Base-by-base conservation (phyloP, 2,113 vertebrate genomes). In the Sorex fumeus region DNA sequence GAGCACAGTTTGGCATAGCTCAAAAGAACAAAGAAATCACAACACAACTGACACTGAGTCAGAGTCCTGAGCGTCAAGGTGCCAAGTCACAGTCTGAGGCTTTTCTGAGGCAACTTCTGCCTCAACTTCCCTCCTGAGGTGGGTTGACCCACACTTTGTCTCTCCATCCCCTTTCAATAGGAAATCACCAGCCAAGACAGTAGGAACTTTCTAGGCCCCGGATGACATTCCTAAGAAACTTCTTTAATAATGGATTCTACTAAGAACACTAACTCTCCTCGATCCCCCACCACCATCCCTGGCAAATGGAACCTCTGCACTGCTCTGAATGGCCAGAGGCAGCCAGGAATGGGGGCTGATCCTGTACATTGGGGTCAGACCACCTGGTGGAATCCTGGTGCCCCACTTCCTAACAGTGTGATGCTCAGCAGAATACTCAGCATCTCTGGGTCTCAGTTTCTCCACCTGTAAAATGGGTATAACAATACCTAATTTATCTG, bases 91-190 rank as follows among this genome's bases (percentile, higher is more conserved):
- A 25, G n/a, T 4, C 2, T 0, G 34, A 85, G 19, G 13, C 28
- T 60, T 23, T 16, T 2, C n/a, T 4, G 10, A 66, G 27, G 25
- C 18, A 64, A 27, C 0, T 0, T 84, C 8, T 32, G 72, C 45
- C 76, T 45, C 4, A 60, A n/a, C 21, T 47, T 74, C 28, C n/a
- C 25, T 34, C 62, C 32, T 40, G 34, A 50, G 47, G 18, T 60
- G 57, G 57, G 18, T 23, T 23, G 4, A 60, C 57, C 23, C 57
- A 60, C 19, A 60, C 19, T 60, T 16, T 21, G 57, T 23, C 18
- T 7, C 40, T 40, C 40, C 18, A 19, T 13, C 57, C 21, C 21
- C 57, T 60, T 23, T 19, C 18, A 5, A 60, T 60, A 60, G 57
- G 18, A 60, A 0, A 60, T 60, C 57, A 60, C 19, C 18, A 60